Base-by-base conservation (phyloP, 2,797 vertebrate species). In the Helarctos malayanus region DNA sequence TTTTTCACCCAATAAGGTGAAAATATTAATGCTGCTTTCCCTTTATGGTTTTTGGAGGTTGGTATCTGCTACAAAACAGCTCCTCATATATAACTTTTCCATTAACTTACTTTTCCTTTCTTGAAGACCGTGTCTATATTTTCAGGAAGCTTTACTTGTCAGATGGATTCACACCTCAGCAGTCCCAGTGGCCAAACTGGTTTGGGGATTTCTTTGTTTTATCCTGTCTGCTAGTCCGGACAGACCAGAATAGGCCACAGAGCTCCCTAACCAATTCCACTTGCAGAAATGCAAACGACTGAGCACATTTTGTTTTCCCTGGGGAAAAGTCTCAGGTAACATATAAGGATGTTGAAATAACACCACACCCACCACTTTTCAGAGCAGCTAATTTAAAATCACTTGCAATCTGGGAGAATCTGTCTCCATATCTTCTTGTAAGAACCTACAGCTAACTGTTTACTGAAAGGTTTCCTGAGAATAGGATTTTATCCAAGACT, bases 341-440 rank as follows among this genome's bases (percentile, higher is more conserved):
- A 94, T 85, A 78, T 78, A 91, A 97, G 92, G 92, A 94, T 97
- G 96, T 97, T 97, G 94, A 95, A 89, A 94, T 97, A 95, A 97
- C 95, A 97, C 92, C 97, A 95, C 92, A 61, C 97, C 97, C 95
- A 97, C 97, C 52, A 78, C 94, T 96, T 97, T 97, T 57, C 84
- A 97, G 95, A 96, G 81, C 25, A 97, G 90, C 95, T 97, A 95
- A 97, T 97, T 98, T 97, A 97, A 97, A 97, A 98, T 92, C 89
- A 81, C 91, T 97, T 83, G 87, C 95, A 97, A 97, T 97, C 78
- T 98, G 97, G 96, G 80, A 94, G 90, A 97, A 91, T 97, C 93
- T 97, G 95, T 97, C 97, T 97, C 88, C 92, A 41, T 96, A 95
- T 95, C 88, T 92, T 94, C 76, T 92, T 92, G 41, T 89, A 94